Percentiles rank a stretch among this genome's conserved stretches.
These are phyloP conservation scores for Drosophila yakuba DNA, from an alignment of 1,140 invertebrate genomes.

Conservation along the genomic window DNA sequence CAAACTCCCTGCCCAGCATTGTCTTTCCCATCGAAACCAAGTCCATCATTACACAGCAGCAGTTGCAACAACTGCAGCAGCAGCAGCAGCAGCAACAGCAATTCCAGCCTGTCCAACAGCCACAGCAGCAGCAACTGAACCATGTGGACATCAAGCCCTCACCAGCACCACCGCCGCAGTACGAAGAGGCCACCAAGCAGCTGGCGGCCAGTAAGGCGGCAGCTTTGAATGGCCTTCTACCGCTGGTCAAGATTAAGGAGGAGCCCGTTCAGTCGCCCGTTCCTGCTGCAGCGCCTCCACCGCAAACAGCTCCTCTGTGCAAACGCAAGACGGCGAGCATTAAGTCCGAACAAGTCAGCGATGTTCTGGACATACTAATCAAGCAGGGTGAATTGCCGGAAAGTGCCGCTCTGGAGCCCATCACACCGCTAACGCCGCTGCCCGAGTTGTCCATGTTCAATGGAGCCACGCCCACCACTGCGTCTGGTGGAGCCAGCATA, in stretches of 20 bases:
- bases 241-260: slow-evolving; percentile 78
- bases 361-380: slow-evolving; percentile 97
- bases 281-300: slow-evolving; percentile 6
- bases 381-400: slow-evolving; percentile 96
- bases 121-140: slow-evolving; percentile 66
- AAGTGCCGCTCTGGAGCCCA: slow-evolving; percentile 92
- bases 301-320: slow-evolving; percentile 33
- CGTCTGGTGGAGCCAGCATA: slow-evolving; percentile 66
- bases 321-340: slow-evolving; percentile 86
- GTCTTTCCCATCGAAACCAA: slow-evolving; percentile 79
- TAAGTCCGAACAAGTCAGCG: slow-evolving; percentile 95
- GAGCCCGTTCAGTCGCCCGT: slow-evolving; percentile 55
- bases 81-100: slow-evolving; percentile 51
- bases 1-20: slow-evolving; percentile 78
- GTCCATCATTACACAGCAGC: slow-evolving; percentile 72
- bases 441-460: slow-evolving; percentile 62
- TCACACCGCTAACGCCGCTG: slow-evolving; percentile 86
- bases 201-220: slow-evolving; percentile 82
- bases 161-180: slow-evolving; percentile 86
- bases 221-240: slow-evolving; percentile 43
- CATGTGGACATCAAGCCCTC: slow-evolving; percentile 85
- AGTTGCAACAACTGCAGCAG: slow-evolving; percentile 68
- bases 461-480: slow-evolving; percentile 39
- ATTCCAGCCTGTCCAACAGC: slow-evolving; percentile 48
- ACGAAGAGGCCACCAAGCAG: slow-evolving; percentile 90